Conservation (phyloP, 2,797 vertebrate genomes). For the Poeciliopsis presidionis region DNA sequence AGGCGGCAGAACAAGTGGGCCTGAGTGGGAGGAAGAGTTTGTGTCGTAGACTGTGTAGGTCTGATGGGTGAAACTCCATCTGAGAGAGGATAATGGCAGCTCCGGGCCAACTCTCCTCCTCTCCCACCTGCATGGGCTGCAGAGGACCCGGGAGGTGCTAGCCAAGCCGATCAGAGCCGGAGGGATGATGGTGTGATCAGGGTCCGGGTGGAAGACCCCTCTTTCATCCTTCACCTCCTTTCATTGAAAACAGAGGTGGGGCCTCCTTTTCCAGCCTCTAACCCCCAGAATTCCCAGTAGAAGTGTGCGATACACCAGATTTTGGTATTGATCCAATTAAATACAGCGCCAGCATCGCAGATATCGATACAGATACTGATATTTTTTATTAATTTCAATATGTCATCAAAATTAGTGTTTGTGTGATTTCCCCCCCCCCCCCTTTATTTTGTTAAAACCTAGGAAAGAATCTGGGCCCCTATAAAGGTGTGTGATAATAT, state of each 20-base stretch:
- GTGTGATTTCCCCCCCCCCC: too few species aligned
- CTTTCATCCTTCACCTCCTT: constrained; percentile 50
- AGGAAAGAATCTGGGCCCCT: too few species aligned
- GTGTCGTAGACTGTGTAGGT: constrained; percentile 58
- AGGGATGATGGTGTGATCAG: constrained; percentile 80
- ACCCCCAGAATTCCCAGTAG: constrained; percentile 31
- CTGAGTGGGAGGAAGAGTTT: constrained; percentile 62
- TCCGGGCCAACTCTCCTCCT: constrained; percentile 62
- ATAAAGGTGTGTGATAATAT: too few species aligned
- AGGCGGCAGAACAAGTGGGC: constrained; percentile 55
- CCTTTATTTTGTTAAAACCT: too few species aligned
- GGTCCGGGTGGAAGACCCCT: constrained; percentile 61
- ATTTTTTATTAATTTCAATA: too few species aligned
- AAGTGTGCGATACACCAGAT: too few species aligned
- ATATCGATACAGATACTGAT: too few species aligned
- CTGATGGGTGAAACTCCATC: constrained; percentile 55
- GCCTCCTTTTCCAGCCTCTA: constrained; percentile 40
- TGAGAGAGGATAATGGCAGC: constrained; percentile 85
- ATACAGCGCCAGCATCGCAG: too few species aligned
- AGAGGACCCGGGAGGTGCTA: constrained; percentile 70
- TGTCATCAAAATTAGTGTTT: too few species aligned
- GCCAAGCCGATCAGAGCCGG: constrained; percentile 47
- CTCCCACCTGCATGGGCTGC: constrained; percentile 55
- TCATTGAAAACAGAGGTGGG: constrained; percentile 27
- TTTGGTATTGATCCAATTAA: too few species aligned